Conservation (phyloP, 2,797 vertebrate genomes). For the Enteromius argenteus region DNA sequence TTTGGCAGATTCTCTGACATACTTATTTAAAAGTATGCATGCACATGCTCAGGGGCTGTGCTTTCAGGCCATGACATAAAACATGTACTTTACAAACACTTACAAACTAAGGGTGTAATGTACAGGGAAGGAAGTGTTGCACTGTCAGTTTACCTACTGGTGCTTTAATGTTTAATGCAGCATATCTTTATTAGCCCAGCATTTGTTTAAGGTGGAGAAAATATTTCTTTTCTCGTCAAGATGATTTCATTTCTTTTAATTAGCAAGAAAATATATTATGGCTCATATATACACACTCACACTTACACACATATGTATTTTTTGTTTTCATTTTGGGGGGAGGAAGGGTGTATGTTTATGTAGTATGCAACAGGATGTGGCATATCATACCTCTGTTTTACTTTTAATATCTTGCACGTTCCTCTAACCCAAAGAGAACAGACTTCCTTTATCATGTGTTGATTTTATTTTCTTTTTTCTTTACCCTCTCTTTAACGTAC, state of each 20-base stretch:
- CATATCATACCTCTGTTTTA: conserved; percentile 72
- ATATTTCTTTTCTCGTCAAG: background rate
- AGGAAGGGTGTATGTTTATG: conserved; percentile 59
- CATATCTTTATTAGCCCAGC: conserved; percentile 44
- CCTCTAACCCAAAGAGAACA: conserved; percentile 58
- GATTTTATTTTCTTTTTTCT: conserved; percentile 46
- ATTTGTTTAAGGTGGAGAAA: background rate
- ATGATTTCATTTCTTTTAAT: conserved; percentile 64
- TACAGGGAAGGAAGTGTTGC: conserved; percentile 48
- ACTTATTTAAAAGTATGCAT: conserved; percentile 39
- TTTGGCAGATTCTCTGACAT: conserved; percentile 44
- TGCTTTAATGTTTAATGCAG: conserved; percentile 33
- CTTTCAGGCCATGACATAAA: conserved; percentile 37
- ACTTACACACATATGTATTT: background rate
- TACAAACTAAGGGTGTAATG: conserved; percentile 55
- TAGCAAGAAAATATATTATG: conserved; percentile 74
- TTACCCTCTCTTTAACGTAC: conserved; percentile 56
- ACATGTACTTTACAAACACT: conserved; percentile 41
- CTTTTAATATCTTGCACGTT: conserved; percentile 74
- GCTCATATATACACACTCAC: conserved; percentile 22
- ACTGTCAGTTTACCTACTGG: conserved; percentile 29
- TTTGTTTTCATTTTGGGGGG: conserved; percentile 49
- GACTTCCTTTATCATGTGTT: conserved; percentile 62
- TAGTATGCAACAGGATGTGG: conserved; percentile 79
- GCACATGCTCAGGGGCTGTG: background rate